Evolutionary conservation across 2,888 invertebrate genomes (phyloP).

Genomic region (Cephus nigrinus): DNA sequence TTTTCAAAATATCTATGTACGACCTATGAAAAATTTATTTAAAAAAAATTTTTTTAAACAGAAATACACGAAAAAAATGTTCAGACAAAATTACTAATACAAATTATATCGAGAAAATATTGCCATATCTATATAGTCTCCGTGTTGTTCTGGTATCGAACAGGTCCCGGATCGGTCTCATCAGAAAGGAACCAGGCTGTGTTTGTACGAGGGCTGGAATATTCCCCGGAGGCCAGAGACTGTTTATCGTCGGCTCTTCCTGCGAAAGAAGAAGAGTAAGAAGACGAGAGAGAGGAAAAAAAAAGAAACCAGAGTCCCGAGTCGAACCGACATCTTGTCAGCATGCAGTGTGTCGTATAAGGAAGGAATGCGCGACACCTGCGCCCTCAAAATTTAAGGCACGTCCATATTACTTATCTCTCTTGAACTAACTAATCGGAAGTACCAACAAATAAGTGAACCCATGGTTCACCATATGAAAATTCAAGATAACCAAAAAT

Average conservation of each 20-base stretch:
- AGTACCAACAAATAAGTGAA: background rate
- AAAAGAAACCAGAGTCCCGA: constrained; percentile 8
- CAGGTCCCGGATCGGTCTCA: background rate
- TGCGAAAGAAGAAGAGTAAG: background rate
- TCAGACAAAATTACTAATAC: background rate
- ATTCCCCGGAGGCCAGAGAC: background rate
- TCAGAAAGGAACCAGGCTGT: background rate
- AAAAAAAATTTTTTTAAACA: background rate
- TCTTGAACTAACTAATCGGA: background rate
- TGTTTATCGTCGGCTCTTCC: background rate
- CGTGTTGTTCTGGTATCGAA: background rate
- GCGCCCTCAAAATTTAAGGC: constrained; percentile 9
- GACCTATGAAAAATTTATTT: background rate
- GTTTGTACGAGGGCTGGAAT: background rate
- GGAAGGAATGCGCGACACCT: constrained; percentile 31
- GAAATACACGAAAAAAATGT: background rate
- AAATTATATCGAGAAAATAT: background rate
- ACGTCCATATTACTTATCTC: background rate
- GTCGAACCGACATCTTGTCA: constrained; percentile 20
- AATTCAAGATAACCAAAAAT: background rate
- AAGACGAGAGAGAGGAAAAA: background rate
- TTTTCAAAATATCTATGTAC: background rate
- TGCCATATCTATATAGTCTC: background rate
- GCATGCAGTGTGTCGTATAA: constrained; percentile 17
- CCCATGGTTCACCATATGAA: background rate